Percentiles rank a stretch among this genome's conserved stretches.
phyloP scores from a whole-genome alignment of 2,113 vertebrate species.

The Ornithorhynchus anatinus region DNA sequence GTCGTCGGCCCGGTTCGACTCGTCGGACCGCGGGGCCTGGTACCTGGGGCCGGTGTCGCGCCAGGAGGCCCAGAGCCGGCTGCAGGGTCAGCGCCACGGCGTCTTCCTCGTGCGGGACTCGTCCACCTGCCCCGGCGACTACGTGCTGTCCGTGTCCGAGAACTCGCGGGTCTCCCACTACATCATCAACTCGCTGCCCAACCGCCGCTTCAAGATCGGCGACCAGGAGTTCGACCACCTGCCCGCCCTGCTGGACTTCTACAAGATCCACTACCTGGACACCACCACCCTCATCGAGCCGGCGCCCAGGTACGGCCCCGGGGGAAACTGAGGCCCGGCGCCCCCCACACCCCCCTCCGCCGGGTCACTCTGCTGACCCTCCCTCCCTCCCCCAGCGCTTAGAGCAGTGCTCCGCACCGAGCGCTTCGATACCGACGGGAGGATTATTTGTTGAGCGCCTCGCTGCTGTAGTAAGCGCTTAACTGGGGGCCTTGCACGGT shows the following conservation, averaged over 20 bases:
- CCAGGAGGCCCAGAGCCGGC: slow-evolving; percentile 89
- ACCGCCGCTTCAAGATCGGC: slow-evolving; percentile 95
- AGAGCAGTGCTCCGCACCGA: too few species aligned
- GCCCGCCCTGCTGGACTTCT: slow-evolving; percentile 94
- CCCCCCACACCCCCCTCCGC: too few species aligned
- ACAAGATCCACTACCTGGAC: slow-evolving; percentile 99
- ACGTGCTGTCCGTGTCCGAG: slow-evolving; percentile 96
- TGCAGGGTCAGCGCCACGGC: slow-evolving; percentile 95
- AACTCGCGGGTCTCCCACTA: slow-evolving; percentile 98
- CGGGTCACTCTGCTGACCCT: too few species aligned
- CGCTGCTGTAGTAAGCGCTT: too few species aligned
- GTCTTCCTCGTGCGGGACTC: slow-evolving; percentile 96
- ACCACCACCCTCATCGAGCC: slow-evolving; percentile 98
- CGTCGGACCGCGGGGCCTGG: slow-evolving; percentile 91
- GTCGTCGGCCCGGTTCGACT: slow-evolving; percentile 92
- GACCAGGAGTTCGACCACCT: slow-evolving; percentile 97
- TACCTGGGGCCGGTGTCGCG: slow-evolving; percentile 94
- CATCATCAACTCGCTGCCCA: slow-evolving; percentile 96
- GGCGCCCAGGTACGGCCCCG: slow-evolving; percentile 93
- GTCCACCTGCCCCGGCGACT: slow-evolving; percentile 96
- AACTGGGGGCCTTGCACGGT: too few species aligned
- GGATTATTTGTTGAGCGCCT: too few species aligned
- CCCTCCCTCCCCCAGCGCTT: too few species aligned
- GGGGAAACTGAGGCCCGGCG: too few species aligned
- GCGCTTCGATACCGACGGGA: too few species aligned